Conservation (phyloP, 2,888 invertebrate species). For the Schizotus pectinicornis region DNA sequence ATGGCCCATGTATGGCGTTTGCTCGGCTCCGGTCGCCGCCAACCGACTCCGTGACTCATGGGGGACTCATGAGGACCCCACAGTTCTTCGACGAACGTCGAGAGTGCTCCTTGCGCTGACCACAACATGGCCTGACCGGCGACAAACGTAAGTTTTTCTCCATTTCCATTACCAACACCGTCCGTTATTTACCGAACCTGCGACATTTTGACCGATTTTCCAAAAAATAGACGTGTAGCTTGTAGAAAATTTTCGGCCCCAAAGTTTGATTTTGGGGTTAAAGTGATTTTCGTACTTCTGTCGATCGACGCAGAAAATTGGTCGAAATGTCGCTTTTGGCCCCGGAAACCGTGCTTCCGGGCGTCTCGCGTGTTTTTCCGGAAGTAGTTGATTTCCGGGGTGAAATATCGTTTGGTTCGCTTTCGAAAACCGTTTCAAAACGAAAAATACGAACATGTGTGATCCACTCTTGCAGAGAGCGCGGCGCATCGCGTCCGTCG, state of each 20-base stretch:
- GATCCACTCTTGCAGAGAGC: conserved; percentile 47
- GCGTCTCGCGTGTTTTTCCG: too few species aligned
- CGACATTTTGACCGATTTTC: too few species aligned
- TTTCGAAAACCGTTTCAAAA: conserved; percentile 3
- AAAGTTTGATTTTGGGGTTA: too few species aligned
- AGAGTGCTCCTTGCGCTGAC: conserved; percentile 37
- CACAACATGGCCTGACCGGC: conserved; percentile 14
- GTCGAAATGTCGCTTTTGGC: too few species aligned
- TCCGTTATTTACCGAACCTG: background rate
- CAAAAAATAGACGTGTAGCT: too few species aligned
- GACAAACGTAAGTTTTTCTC: conserved; percentile 17
- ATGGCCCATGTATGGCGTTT: conserved; percentile 45
- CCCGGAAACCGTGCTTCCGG: too few species aligned
- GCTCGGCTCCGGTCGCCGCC: conserved; percentile 41
- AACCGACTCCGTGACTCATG: conserved; percentile 49
- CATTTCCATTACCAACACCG: conserved; percentile 4
- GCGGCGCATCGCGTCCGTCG: conserved; percentile 47
- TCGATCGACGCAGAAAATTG: too few species aligned
- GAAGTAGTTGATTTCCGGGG: too few species aligned
- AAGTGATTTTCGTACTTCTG: too few species aligned
- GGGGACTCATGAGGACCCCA: conserved; percentile 38
- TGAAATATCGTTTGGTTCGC: background rate
- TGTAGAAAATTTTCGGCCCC: too few species aligned
- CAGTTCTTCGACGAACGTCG: conserved; percentile 51
- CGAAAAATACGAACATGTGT: conserved; percentile 40